Conservation (phyloP, 1,140 invertebrate genomes). For the Anoplophora glabripennis region DNA sequence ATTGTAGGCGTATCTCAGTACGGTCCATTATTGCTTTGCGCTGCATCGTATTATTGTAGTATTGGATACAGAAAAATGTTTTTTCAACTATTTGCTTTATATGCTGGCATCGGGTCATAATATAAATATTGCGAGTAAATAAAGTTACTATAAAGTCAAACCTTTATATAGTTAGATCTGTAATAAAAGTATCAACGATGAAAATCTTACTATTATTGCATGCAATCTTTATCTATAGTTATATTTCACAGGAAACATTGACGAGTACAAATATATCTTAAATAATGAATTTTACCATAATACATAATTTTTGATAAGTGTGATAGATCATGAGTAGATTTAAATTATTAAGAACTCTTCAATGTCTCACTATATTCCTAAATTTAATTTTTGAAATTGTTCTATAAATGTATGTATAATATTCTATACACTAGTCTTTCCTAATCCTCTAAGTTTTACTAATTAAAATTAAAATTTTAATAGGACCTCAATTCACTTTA, state of each 20-base stretch:
- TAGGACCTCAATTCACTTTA: neutral
- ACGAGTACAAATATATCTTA: constrained; percentile 32
- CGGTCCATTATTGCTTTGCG: constrained; percentile 5
- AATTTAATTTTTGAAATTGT: constrained; percentile 19
- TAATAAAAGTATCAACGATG: constrained; percentile 10
- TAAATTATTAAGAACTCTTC: constrained; percentile 9
- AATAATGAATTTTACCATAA: constrained; percentile 24
- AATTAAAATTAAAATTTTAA: neutral
- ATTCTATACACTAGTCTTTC: constrained; percentile 10
- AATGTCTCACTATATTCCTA: constrained; percentile 18
- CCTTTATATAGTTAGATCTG: constrained; percentile 5
- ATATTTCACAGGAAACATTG: constrained; percentile 14
- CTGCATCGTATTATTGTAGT: constrained; percentile 22
- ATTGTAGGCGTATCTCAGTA: constrained; percentile 6
- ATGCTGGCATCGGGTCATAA: constrained; percentile 16
- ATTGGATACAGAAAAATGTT: neutral
- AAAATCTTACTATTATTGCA: constrained; percentile 22
- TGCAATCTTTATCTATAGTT: constrained; percentile 21
- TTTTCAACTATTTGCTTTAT: constrained; percentile 14
- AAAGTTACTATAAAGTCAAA: constrained; percentile 9
- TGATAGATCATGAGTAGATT: constrained; percentile 16
- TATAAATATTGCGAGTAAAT: neutral
- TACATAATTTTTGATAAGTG: constrained; percentile 28
- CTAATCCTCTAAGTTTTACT: neutral
- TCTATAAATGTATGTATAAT: constrained; percentile 17